phyloP scores from a whole-genome alignment of 2,797 vertebrate genomes.

The Morus bassanus region DNA sequence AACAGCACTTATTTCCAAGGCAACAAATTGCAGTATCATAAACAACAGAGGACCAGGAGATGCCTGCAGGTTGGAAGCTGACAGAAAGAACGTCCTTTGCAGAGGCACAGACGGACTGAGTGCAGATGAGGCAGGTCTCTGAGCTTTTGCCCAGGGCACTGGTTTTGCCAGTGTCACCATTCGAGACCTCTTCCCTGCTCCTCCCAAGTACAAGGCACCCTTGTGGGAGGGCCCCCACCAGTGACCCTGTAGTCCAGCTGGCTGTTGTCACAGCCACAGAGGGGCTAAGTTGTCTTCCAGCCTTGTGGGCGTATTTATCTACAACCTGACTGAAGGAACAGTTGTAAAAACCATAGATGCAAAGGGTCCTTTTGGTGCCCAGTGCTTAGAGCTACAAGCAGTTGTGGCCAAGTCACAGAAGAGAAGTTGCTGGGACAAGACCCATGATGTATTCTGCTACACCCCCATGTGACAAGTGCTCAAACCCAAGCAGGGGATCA shows the following conservation, averaged over 20 bases:
- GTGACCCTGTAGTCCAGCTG: not conserved
- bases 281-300: not conserved
- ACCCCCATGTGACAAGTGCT: not conserved
- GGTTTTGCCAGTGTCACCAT: not conserved
- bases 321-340: not conserved
- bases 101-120: not conserved
- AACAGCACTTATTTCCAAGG: slow-evolving; percentile 64
- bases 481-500: not conserved
- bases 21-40: slow-evolving; percentile 50
- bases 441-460: not conserved
- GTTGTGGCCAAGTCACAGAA: not conserved
- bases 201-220: not conserved
- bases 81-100: not conserved
- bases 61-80: slow-evolving; percentile 25
- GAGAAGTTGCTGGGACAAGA: not conserved
- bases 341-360: not conserved
- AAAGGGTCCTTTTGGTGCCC: not conserved
- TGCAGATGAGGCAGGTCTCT: not conserved
- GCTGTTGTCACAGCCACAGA: not conserved
- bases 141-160: not conserved
- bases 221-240: not conserved
- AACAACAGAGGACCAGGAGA: slow-evolving; percentile 42
- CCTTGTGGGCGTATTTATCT: not conserved
- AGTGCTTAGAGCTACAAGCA: not conserved
- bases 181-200: not conserved